Evolutionary conservation across 2,888 invertebrate species (phyloP), one percentile per base, ranked within the genome.

Genomic region (Rapana venosa): DNA sequence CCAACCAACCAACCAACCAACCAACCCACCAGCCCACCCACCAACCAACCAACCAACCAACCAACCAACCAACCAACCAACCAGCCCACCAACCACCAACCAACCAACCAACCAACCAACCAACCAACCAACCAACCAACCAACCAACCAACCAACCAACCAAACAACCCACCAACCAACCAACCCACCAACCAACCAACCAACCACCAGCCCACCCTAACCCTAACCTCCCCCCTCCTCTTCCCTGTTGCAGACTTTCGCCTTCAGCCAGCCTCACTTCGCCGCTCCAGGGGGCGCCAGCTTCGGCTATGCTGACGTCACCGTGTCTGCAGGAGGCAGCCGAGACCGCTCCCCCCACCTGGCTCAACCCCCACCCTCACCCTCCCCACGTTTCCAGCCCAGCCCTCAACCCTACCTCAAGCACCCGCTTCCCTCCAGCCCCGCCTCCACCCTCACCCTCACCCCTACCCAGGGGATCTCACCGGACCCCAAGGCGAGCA

Each of bases 261-360:
- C 30, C 84, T 61, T 85, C 84, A 85, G 17, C 84, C 56, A 85
- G 32, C 84, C 84, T n/a, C 47, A 17, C 58, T 58, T 85, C 58
- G 58, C 17, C 58, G 6, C 84, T 2, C 58, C 84, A 30, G 84
- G 15, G 58, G 30, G 58, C 58, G 84, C 84, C 58, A 26, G 22
- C 84, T 85, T 85, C 47, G 84, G 84, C 84, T 85, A 85, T 85
- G 84, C 84, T 85, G 84, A 85, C 58, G 84, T 85, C 58, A 85
- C 84, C 2, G 30, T 85, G 56, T 58, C 58, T 15, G 30, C 84
- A 74, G 74, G n/a, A 35, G 17, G 32, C 35, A 79, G 35, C 35
- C 47, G n/a, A 22, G 30, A 36, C 47, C 47, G 47, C n/a, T 79
- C 79, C 35, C 79, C 35, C 17, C 83, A 35, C 30, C 84, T 58